Percentiles rank a stretch among this genome's conserved stretches.
phyloP scores from a whole-genome alignment of 2,113 vertebrate species.

The Poeciliopsis occidentalis region DNA sequence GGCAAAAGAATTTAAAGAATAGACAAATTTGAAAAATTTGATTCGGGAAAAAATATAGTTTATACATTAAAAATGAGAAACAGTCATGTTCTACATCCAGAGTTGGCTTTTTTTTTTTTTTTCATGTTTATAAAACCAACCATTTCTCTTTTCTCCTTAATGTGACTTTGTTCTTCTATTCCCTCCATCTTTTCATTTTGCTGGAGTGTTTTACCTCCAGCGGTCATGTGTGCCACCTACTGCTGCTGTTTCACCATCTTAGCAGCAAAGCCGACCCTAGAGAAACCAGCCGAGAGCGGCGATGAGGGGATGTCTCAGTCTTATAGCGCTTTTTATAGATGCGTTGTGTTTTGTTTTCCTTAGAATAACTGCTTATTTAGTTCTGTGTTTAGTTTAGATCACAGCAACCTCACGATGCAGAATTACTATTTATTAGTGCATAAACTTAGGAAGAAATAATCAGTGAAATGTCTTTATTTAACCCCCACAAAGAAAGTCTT shows the following conservation, averaged over 20 bases:
- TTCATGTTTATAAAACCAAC: constrained; percentile 8
- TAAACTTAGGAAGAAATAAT: neutral
- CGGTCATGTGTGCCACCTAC: constrained; percentile 44
- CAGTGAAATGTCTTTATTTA: neutral
- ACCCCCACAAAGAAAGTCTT: neutral
- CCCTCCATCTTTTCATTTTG: constrained; percentile 9
- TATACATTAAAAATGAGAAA: no score
- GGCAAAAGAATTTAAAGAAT: neutral
- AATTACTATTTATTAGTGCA: neutral
- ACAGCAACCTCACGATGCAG: neutral
- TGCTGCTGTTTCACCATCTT: constrained; percentile 44
- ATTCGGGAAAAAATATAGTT: neutral
- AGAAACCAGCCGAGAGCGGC: constrained; percentile 28
- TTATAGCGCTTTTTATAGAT: constrained; percentile 9
- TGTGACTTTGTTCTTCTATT: neutral
- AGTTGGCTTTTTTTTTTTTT: neutral
- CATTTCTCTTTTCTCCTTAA: constrained; percentile 5
- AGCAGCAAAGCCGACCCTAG: constrained; percentile 20
- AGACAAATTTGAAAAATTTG: neutral
- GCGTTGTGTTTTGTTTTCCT: neutral
- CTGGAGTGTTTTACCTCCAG: constrained; percentile 36
- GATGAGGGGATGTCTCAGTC: constrained; percentile 4
- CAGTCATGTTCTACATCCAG: constrained; percentile 12
- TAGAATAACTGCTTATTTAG: neutral
- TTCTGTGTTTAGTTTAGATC: constrained; percentile 5